Base-by-base conservation (phyloP, 2,888 invertebrate species). In the Malthinus flaveolus region DNA sequence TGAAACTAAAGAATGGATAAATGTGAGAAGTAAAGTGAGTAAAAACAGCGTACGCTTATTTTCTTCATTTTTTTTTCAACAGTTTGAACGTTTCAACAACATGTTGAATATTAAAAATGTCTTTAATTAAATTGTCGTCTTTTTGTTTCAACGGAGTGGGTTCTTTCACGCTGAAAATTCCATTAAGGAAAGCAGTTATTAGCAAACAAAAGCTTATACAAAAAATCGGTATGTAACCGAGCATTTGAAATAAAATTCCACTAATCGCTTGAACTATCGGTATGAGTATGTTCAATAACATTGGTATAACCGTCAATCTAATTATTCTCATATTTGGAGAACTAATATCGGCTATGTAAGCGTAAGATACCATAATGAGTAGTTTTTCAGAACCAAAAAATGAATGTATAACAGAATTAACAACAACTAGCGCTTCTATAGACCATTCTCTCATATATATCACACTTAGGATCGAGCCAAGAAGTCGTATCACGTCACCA, bases 271-370 rank as follows among this genome's bases (percentile, higher is more conserved):
- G 74, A 3, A 68, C 68, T 0, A 71, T 53, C 0, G 75, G 74
- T 7, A 64, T 59, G 31, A 66, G 68, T 37, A 72, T 62, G 37
- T 71, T 73, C 7, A 77, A 64, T 7, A 74, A 67, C 36, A 77
- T 76, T 61, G 78, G 76, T 9, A 85, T 80, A n/a, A 85, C 70
- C n/a, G 86, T 87, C 45, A 87, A 80, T 68, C 87, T 78, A 47
- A 87, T 80, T 1, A 87, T 86, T 23, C 87, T 79, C 62, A 83
- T 80, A 66, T 85, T 83, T 10, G 82, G 56, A 1, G 83, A 79
- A 34, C 86, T 78, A 4, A 77, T 73, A 64, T 79, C 79, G 1
- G 78, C 78, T 12, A 79, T 73, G 57, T 79, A 79, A 2, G 78
- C 71, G 56, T 73, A 78, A 4, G 73, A 68, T 9, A 77, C 76